Evolutionary conservation across 1,140 invertebrate species (phyloP).

Genomic region (Lasioglossum baleicum): DNA sequence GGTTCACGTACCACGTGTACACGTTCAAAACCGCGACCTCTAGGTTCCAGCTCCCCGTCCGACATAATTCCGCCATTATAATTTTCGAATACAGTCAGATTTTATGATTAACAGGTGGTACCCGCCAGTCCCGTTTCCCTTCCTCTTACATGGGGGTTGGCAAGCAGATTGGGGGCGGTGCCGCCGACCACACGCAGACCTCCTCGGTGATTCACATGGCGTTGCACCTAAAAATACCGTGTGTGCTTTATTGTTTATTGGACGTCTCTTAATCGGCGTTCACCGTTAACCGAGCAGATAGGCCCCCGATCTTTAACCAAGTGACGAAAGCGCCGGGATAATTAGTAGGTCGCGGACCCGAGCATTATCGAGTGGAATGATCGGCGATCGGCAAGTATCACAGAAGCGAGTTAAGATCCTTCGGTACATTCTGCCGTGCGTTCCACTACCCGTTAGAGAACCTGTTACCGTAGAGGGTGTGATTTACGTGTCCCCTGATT

Average conservation of each 20-base stretch:
- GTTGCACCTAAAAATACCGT: slow-evolving; percentile 37
- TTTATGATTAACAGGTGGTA: slow-evolving; percentile 72
- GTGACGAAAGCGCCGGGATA: background rate
- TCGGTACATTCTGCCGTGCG: slow-evolving; percentile 11
- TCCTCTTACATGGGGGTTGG: slow-evolving; percentile 40
- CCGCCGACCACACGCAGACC: slow-evolving; percentile 69
- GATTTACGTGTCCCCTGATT: slow-evolving; percentile 80
- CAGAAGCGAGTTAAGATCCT: slow-evolving; percentile 16
- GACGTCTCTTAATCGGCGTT: background rate
- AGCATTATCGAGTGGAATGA: background rate
- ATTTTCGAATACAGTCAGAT: no score
- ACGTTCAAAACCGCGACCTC: no score
- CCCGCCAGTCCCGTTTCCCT: slow-evolving; percentile 24
- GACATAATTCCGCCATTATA: no score
- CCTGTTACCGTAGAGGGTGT: slow-evolving; percentile 73
- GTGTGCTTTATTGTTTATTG: slow-evolving; percentile 19
- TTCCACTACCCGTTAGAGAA: slow-evolving; percentile 72
- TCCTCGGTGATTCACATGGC: slow-evolving; percentile 53
- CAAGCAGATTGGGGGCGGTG: slow-evolving; percentile 53
- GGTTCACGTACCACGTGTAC: no score
- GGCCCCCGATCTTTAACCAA: background rate
- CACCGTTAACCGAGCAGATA: no score
- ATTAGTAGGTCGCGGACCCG: background rate
- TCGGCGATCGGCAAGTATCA: background rate
- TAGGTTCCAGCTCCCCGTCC: no score